Conservation (phyloP, 2,888 invertebrate species). For the Nomada fucata region DNA sequence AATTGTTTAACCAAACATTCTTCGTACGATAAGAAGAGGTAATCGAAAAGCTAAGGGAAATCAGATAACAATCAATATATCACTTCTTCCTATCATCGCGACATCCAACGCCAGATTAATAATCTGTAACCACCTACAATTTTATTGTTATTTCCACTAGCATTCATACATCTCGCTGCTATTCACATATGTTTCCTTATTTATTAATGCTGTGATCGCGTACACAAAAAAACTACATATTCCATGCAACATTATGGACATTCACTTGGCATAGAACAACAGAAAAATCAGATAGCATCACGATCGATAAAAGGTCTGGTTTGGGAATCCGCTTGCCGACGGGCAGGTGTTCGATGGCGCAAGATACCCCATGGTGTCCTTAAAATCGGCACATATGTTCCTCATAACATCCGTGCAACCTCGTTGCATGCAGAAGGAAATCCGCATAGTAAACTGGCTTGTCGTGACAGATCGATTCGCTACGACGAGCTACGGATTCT, state of each 20-base stretch:
- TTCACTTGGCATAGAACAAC: not conserved
- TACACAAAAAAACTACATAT: not conserved
- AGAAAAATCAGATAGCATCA: slow-evolving; percentile 7
- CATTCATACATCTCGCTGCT: too few species aligned
- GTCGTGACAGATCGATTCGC: slow-evolving; percentile 76
- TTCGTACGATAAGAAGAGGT: too few species aligned
- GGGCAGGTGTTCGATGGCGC: slow-evolving; percentile 75
- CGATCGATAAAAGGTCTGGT: slow-evolving; percentile 32
- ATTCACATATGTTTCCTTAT: slow-evolving; percentile 4
- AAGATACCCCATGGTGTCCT: slow-evolving; percentile 66
- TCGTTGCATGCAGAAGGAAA: slow-evolving; percentile 53
- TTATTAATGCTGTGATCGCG: not conserved
- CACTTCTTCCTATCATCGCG: too few species aligned
- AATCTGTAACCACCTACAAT: not conserved
- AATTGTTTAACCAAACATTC: too few species aligned
- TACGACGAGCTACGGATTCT: slow-evolving; percentile 56
- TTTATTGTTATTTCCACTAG: not conserved
- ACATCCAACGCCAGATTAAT: not conserved
- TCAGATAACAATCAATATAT: too few species aligned
- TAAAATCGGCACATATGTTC: slow-evolving; percentile 77
- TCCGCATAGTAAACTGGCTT: slow-evolving; percentile 60
- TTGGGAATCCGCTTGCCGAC: slow-evolving; percentile 58
- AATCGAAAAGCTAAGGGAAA: too few species aligned
- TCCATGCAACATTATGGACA: not conserved
- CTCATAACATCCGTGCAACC: slow-evolving; percentile 77